These are phyloP conservation scores for Sparus aurata DNA, from an alignment of 2,797 vertebrate species.

Conservation along the genomic window DNA sequence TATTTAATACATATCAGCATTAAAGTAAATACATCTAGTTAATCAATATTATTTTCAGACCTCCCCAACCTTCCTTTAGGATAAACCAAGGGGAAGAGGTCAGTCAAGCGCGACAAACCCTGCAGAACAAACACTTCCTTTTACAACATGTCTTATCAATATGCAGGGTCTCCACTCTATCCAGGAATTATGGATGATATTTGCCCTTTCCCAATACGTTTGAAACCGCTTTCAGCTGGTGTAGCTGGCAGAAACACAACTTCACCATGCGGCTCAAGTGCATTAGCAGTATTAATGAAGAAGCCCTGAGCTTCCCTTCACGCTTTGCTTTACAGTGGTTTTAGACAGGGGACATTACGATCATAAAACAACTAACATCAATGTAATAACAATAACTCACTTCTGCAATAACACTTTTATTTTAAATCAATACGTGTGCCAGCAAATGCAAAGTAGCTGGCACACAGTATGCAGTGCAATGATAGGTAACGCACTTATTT, in stretches of 20 bases:
- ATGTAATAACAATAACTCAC: slow-evolving; percentile 6
- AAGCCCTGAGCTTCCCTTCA: not conserved
- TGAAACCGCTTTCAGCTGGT: not conserved
- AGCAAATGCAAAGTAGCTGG: slow-evolving; percentile 6
- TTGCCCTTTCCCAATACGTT: slow-evolving; percentile 17
- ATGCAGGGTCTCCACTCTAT: not conserved
- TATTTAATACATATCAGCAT: too few relatives aligned
- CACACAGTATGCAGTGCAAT: not conserved
- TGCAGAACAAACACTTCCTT: not conserved
- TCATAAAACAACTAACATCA: slow-evolving; percentile 28
- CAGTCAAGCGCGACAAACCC: not conserved
- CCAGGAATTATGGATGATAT: slow-evolving; percentile 5
- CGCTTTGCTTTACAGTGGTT: not conserved
- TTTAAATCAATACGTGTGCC: not conserved
- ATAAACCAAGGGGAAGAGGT: not conserved
- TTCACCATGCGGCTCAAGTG: not conserved
- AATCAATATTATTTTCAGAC: too few relatives aligned
- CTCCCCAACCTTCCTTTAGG: not conserved
- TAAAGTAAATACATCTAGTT: too few relatives aligned
- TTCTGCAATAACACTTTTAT: slow-evolving; percentile 11
- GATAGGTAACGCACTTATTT: not conserved
- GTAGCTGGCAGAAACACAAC: slow-evolving; percentile 18
- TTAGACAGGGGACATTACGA: not conserved
- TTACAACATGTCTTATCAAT: not conserved
- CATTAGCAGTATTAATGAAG: slow-evolving; percentile 24